Evolutionary conservation across 2,797 vertebrate species (phyloP), one percentile per base, ranked within the genome.

Genomic region (Amazona ochrocephala): DNA sequence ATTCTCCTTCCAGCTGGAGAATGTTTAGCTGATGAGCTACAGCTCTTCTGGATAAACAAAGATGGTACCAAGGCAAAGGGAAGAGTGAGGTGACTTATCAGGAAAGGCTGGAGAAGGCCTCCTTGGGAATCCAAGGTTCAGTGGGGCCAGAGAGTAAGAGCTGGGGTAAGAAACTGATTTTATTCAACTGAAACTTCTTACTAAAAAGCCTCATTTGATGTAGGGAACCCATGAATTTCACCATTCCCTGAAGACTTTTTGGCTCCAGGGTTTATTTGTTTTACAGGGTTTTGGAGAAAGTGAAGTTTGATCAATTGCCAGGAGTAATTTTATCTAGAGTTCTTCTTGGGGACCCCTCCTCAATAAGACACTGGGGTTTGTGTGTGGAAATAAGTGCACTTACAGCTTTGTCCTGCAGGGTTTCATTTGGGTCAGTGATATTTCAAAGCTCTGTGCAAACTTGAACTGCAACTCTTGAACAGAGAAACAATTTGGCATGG

Each of bases 211-310:
- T 96, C 11, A 0, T 80, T 91, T 93, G 84, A 50, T 2, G 0
- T 34, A 85, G 82, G 88, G 68, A 84, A 74, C 95, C 86, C 87
- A 66, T 45, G 41, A 84, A 91, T 95, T 90, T 94, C 65, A 66
- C 50, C 75, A 71, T 95, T 94, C 94, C 89, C 86, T 65, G 82
- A 78, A 89, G 90, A 68, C 86, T 84, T 45, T 54, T 48, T 66
- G 86, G 77, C 92, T 96, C 68, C 95, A 85, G 84, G 67, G 42
- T 85, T 95, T 91, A 90, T 95, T 95, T 94, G 68, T 44, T 89
- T 93, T 92, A 67, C 50, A 71, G 81, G 45, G 27, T 68, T 95
- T 93, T 72, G 39, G 86, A 87, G 68, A 93, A 90, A 86, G 80
- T 82, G 21, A 70, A 72, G 39, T 89, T 67, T 94, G 93, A 67